Base-by-base conservation (phyloP, 2,888 invertebrate species). In the Argynnis bischoffii region DNA sequence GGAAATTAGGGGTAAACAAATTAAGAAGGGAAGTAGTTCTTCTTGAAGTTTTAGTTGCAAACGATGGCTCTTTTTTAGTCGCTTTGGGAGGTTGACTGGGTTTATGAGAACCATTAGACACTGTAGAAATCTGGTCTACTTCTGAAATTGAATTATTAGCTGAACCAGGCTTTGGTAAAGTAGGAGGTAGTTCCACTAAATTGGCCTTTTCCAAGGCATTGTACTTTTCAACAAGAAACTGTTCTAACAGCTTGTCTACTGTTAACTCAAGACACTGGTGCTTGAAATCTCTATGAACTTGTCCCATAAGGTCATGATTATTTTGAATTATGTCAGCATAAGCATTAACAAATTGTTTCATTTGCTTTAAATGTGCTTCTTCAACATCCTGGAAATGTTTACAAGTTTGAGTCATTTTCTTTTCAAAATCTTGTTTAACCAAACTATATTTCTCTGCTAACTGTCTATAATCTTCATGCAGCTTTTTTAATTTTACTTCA, bases 321-420 rank as follows among this genome's bases (percentile, higher is more conserved):
- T 96, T 96, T 81, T 98, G 97, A 77, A 98, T 94, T 72, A 98
- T 95, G 80, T 97, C 96, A 70, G 97, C 95, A 87, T 98, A 99
- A 6, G 95, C 95, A 79, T 96, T 97, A 53, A 99, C 94, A 94
- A 99, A 99, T 79, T 98, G 97, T 84, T 98, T 98, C 98, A 99
- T 98, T 86, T 98, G 98, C 77, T 96, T 96, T 75, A 99, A 90
- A 89, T 99, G 98, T 67, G 96, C 95, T 81, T 98, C 97, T 88
- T 99, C 99, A 26, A 98, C 95, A 87, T 97, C 98, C 94, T 99
- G 99, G 85, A 99, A 99, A 85, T 97, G 96, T 95, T 96, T 96
- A 88, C 98, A 98, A 53, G 98, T 97, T 75, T 95, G 94, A 6
- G 96, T 96, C 99, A 99, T 99, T 92, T 98, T 98, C 80, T 95